phyloP scores from a whole-genome alignment of 1,140 invertebrate genomes.

The Hylyphantes graminicola region DNA sequence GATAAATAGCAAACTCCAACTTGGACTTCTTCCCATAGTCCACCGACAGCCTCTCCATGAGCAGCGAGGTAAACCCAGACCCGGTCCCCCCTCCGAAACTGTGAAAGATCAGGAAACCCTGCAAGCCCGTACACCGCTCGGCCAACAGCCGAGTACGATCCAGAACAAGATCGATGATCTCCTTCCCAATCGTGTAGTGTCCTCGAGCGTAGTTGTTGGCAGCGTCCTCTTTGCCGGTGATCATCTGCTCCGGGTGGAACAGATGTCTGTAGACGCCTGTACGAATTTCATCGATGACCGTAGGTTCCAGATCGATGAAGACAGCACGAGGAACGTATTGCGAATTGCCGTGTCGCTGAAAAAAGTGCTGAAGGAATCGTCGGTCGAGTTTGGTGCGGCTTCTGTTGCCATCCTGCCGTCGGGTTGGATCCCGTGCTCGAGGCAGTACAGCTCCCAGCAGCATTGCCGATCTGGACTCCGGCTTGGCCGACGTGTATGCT shows the following conservation, averaged over 20 bases:
- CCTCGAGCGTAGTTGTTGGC: slow-evolving; percentile 71
- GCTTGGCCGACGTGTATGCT: slow-evolving; percentile 79
- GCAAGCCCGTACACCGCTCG: slow-evolving; percentile 64
- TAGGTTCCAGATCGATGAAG: slow-evolving; percentile 85
- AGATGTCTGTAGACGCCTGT: slow-evolving; percentile 74
- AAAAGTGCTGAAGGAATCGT: slow-evolving; percentile 90
- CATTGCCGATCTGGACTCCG: slow-evolving; percentile 83
- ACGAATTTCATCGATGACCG: slow-evolving; percentile 80
- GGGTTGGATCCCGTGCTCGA: slow-evolving; percentile 67
- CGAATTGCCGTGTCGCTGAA: slow-evolving; percentile 89
- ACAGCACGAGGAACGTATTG: slow-evolving; percentile 80
- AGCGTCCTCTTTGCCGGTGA: slow-evolving; percentile 73
- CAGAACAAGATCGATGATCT: slow-evolving; percentile 83
- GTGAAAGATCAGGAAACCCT: slow-evolving; percentile 70
- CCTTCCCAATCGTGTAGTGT: slow-evolving; percentile 77
- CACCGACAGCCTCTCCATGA: slow-evolving; percentile 73
- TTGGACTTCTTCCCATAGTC: slow-evolving; percentile 81
- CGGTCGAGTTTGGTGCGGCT: slow-evolving; percentile 71
- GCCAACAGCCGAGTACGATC: slow-evolving; percentile 72
- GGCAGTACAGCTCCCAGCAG: slow-evolving; percentile 82
- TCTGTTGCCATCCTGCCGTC: slow-evolving; percentile 66
- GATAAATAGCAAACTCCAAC: slow-evolving; percentile 72
- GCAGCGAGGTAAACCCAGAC: slow-evolving; percentile 71
- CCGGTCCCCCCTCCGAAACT: slow-evolving; percentile 76
- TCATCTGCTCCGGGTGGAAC: slow-evolving; percentile 75